Evolutionary conservation across 2,113 vertebrate genomes (phyloP).

Genomic region (Cettia cetti): DNA sequence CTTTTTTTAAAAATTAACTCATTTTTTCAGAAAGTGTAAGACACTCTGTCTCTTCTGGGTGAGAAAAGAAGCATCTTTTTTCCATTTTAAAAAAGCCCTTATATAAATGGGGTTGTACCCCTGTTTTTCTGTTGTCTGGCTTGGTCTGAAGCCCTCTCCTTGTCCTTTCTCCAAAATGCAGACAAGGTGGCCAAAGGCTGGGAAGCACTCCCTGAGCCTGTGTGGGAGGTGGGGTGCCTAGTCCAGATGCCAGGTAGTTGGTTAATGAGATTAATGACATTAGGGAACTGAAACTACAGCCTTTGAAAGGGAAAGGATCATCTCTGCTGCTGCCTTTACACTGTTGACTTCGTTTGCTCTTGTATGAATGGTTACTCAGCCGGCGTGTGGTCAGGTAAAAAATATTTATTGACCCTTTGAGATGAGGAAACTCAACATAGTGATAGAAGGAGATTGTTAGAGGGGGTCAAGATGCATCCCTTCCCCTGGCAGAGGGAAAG

Average conservation of each 20-base stretch:
- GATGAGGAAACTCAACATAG: background rate
- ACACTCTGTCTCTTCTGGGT: background rate
- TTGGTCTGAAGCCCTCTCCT: background rate
- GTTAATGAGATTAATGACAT: background rate
- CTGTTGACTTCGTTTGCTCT: background rate
- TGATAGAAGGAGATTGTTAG: background rate
- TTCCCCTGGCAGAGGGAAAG: background rate
- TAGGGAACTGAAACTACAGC: background rate
- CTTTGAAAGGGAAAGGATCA: background rate
- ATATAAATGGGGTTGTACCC: background rate
- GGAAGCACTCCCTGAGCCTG: fast-evolving
- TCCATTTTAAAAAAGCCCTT: background rate
- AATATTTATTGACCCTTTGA: background rate
- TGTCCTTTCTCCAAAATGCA: background rate
- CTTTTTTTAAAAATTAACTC: background rate
- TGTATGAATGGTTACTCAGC: background rate
- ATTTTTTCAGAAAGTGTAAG: background rate
- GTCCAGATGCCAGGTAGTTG: background rate
- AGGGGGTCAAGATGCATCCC: background rate
- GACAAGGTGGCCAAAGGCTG: background rate
- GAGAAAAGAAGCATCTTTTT: background rate
- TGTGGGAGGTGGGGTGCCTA: background rate
- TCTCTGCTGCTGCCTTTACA: background rate
- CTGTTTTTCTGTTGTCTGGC: background rate
- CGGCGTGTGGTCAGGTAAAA: background rate